Evolutionary conservation across 2,888 invertebrate species (phyloP), one percentile per base, ranked within the genome.

Genomic region (Pollenia amentaria): DNA sequence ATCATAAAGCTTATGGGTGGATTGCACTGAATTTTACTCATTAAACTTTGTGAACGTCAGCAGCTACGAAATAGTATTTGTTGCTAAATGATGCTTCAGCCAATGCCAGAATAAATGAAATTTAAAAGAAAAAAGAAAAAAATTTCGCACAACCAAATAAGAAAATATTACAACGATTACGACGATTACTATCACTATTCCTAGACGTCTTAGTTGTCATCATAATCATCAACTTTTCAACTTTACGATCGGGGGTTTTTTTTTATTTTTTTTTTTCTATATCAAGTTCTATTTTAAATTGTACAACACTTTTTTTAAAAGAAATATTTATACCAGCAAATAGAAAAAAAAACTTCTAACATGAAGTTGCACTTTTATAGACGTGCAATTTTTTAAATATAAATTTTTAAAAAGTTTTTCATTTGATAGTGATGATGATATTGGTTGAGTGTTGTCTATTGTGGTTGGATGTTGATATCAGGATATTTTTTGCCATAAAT

Each of bases 1-100:
- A 89, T 90, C 92, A 91, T 91, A 90, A 92, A 91, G 89, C 89
- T 90, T 76, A 72, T 81, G 81, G 57, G 42, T 76, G 69, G 62
- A 69, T 82, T 53, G 72, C 46, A 73, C 29, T 6, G 62, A 46
- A 55, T 75, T 82, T 65, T 67, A 76, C 65, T 84, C 87, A 84
- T 84, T 87, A 77, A 87, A 84, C 16, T 62, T 72, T 67, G 48
- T 55, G 79, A 79, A 77, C 73, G 72, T 87, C 77, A 79, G 51
- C 72, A 80, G 80, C 53, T 40, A 64, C n/a, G n/a, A 55, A 64
- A 18, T 10, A 60, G 48, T 51, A 69, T 77, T 81, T 80, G 53
- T 62, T 73, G 51, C 73, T 16, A 29, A 40, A 48, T 21, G 21
- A 29, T 42, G 53, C 42, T 29, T 29, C 29, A 29, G 29, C 29